Percentiles rank a stretch among this genome's conserved stretches.
Conservation (phyloP, 2,888 invertebrate species). For the Ichneumoninae sp. region DNA sequence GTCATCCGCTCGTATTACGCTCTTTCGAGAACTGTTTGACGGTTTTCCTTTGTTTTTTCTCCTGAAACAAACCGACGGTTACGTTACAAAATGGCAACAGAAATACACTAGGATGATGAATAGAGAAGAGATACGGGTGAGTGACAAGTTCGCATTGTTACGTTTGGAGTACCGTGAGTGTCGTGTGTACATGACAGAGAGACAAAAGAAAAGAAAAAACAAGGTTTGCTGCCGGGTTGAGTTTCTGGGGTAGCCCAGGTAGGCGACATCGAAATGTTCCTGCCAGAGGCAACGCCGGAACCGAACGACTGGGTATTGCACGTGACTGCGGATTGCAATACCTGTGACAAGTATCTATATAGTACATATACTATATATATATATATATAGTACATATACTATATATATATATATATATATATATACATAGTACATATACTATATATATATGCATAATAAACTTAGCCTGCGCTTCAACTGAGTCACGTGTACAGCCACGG, state of each 20-base stretch:
- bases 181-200: slow-evolving; percentile 74
- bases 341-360: neutral
- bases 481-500: slow-evolving; percentile 63
- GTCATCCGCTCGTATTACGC: neutral
- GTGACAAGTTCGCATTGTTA: slow-evolving; percentile 36
- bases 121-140: slow-evolving; percentile 12
- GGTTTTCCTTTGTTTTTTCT: slow-evolving; percentile 5
- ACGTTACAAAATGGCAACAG: slow-evolving; percentile 18
- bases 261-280: slow-evolving; percentile 45
- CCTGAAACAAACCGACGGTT: slow-evolving; percentile 18
- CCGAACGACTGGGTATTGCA: slow-evolving; percentile 50
- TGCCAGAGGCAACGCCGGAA: slow-evolving; percentile 42
- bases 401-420: slow-evolving; percentile 19
- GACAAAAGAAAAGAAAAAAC: neutral
- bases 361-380: slow-evolving; percentile 10
- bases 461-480: slow-evolving; percentile 34
- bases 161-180: slow-evolving; percentile 46
- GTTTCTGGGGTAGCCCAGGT: slow-evolving; percentile 20
- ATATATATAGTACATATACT: too few relatives aligned
- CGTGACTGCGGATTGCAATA: slow-evolving; percentile 44
- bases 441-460: slow-evolving; percentile 34
- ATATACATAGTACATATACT: neutral
- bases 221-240: neutral
- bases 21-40: neutral
- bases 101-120: neutral